These are phyloP conservation scores for Diadromus collaris DNA, from an alignment of 2,888 invertebrate species.

Conservation along the genomic window DNA sequence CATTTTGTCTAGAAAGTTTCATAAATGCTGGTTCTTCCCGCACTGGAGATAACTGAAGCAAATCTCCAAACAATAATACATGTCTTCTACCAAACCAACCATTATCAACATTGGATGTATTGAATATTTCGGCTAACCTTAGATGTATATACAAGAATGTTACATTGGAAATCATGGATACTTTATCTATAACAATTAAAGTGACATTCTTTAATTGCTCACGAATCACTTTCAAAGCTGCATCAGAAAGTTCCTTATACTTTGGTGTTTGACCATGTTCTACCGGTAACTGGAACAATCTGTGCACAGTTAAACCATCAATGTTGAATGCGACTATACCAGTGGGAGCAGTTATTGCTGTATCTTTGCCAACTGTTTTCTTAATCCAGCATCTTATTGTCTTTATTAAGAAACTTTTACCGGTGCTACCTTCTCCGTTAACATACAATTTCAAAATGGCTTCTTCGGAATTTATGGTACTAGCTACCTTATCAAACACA, in stretches of 20 bases:
- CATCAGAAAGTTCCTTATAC: conserved; percentile 43
- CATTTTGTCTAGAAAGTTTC: neutral
- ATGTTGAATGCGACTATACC: conserved; percentile 45
- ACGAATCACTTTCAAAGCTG: conserved; percentile 28
- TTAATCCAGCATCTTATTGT: conserved; percentile 15
- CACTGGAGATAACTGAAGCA: conserved; percentile 33
- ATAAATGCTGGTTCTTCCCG: conserved; percentile 16
- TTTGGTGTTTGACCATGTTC: conserved; percentile 32
- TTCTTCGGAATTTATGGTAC: neutral
- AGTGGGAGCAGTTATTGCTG: conserved; percentile 37
- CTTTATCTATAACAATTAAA: conserved; percentile 47
- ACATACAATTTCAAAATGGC: conserved; percentile 4
- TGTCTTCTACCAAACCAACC: conserved; percentile 40
- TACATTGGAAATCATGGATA: conserved; percentile 46
- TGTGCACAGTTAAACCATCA: conserved; percentile 36
- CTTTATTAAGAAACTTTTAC: conserved; percentile 35
- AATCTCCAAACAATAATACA: conserved; percentile 40
- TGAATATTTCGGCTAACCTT: conserved; percentile 26
- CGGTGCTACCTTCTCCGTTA: conserved; percentile 24
- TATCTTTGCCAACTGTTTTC: conserved; percentile 9
- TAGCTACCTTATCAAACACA: conserved; percentile 16
- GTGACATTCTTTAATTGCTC: conserved; percentile 19
- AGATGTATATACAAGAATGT: conserved; percentile 39
- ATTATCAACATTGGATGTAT: conserved; percentile 18
- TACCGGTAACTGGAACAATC: conserved; percentile 44